Percentiles rank a stretch among this genome's conserved stretches.
Evolutionary conservation across 1,140 invertebrate species (phyloP).

Genomic region (Pachypeltis micranthus): DNA sequence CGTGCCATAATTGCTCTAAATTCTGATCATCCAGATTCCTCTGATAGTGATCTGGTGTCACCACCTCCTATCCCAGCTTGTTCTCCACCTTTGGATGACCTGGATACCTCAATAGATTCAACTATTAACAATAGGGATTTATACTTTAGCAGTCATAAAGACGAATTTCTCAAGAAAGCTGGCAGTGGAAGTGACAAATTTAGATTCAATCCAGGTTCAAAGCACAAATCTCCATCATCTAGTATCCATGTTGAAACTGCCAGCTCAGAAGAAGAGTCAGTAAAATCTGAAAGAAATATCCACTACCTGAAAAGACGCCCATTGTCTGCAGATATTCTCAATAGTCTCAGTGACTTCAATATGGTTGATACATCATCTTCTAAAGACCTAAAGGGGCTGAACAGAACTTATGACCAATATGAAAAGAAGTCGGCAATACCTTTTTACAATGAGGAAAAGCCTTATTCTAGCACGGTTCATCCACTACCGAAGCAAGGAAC

Average conservation of each 20-base stretch:
- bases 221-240: neutral
- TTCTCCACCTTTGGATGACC: slow-evolving; percentile 55
- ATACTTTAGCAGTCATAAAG: slow-evolving; percentile 6
- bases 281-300: slow-evolving; percentile 22
- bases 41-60: slow-evolving; percentile 66
- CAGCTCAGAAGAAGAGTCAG: slow-evolving; percentile 29
- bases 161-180: neutral
- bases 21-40: slow-evolving; percentile 59
- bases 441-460: neutral
- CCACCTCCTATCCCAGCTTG: slow-evolving; percentile 69
- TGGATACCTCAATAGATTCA: slow-evolving; percentile 38
- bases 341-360: slow-evolving; percentile 37
- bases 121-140: slow-evolving; percentile 20
- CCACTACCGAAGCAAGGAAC: too few relatives aligned
- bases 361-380: slow-evolving; percentile 36
- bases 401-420: neutral
- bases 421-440: neutral
- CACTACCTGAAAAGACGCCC: slow-evolving; percentile 55
- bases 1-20: slow-evolving; percentile 28
- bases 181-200: neutral
- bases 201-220: neutral
- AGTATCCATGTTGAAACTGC: slow-evolving; percentile 9
- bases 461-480: neutral
- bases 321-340: slow-evolving; percentile 47
- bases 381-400: slow-evolving; percentile 33